Conservation (phyloP, 2,797 vertebrate species). For the Mormyrops boulengeri region DNA sequence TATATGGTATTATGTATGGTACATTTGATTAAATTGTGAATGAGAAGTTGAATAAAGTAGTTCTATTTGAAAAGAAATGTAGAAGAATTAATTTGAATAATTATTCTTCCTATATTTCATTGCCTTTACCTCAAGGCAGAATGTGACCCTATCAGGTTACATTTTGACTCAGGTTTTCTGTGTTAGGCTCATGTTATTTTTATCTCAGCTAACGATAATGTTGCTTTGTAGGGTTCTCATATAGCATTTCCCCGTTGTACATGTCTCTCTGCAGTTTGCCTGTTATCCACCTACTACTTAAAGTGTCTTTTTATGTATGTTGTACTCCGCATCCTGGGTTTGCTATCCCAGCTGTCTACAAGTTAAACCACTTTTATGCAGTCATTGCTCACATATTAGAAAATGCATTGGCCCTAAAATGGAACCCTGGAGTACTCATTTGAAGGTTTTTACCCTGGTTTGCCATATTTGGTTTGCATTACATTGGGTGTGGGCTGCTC, state of each 20-base stretch:
- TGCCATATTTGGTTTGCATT: background rate
- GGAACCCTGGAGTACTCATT: background rate
- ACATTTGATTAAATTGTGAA: background rate
- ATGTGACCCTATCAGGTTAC: background rate
- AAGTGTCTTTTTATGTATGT: background rate
- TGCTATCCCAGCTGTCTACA: background rate
- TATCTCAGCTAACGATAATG: background rate
- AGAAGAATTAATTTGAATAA: background rate
- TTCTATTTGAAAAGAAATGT: background rate
- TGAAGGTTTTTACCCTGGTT: background rate
- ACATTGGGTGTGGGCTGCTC: background rate
- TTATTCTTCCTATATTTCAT: background rate
- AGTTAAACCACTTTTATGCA: background rate
- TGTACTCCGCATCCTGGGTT: background rate
- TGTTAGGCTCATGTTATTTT: background rate
- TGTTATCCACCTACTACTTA: background rate
- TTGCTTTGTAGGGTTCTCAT: background rate
- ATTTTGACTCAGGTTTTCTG: background rate
- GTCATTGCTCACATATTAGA: background rate
- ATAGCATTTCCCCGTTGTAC: background rate
- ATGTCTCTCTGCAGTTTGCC: background rate
- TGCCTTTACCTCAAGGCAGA: background rate
- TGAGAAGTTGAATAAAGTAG: background rate
- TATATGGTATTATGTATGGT: background rate
- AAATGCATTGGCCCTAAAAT: background rate